These are phyloP conservation scores for Tetanocera ferruginea DNA, from an alignment of 2,888 invertebrate genomes.

Conservation along the genomic window DNA sequence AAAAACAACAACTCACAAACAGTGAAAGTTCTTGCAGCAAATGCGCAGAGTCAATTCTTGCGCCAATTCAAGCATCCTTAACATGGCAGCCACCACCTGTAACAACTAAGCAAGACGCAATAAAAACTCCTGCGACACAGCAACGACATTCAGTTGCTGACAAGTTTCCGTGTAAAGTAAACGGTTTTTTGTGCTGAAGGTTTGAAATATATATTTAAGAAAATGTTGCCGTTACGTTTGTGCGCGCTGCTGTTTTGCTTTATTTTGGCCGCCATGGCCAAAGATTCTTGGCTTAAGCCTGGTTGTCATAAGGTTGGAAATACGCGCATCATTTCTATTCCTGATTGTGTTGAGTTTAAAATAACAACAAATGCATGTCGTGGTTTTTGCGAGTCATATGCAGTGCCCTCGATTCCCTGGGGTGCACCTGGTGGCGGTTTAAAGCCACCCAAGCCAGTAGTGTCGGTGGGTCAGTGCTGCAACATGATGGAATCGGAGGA, in stretches of 20 bases:
- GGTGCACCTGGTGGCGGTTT: constrained; percentile 53
- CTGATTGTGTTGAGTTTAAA: constrained; percentile 86
- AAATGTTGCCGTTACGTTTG: not conserved
- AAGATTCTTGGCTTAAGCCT: constrained; percentile 79
- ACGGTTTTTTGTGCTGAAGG: not conserved
- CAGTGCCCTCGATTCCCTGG: constrained; percentile 78
- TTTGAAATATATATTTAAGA: not conserved
- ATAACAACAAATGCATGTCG: constrained; percentile 90
- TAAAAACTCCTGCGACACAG: constrained; percentile 43
- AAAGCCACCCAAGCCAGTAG: constrained; percentile 76
- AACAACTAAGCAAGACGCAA: constrained; percentile 27
- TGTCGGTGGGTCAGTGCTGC: constrained; percentile 89
- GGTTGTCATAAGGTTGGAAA: constrained; percentile 87
- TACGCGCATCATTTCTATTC: constrained; percentile 84
- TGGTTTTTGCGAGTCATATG: constrained; percentile 89
- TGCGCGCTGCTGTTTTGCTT: constrained; percentile 42
- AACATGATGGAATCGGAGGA: constrained; percentile 91
- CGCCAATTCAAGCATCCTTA: not conserved
- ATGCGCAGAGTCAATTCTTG: constrained; percentile 47
- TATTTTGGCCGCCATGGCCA: constrained; percentile 49
- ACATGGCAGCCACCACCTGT: not conserved
- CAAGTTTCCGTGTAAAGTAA: constrained; percentile 31
- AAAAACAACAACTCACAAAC: not conserved
- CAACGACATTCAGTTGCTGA: constrained; percentile 43
- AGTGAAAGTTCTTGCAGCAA: not conserved